phyloP scores from a whole-genome alignment of 2,113 vertebrate genomes.

The Labeo rohita region DNA sequence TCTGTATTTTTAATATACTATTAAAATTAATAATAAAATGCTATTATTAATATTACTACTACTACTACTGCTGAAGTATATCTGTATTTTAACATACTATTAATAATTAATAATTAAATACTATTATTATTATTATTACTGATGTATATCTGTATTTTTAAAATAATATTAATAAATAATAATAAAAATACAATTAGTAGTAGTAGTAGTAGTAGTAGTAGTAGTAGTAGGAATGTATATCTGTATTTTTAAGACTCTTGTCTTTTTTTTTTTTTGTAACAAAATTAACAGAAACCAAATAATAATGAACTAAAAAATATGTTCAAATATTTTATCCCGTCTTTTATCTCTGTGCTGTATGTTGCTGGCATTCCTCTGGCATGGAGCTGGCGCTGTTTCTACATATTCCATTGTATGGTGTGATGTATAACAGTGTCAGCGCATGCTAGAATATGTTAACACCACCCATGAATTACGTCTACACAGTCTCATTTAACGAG shows the following conservation, averaged over 20 bases:
- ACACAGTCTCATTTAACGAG: constrained; percentile 42
- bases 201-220: too few relatives aligned
- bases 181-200: too few relatives aligned
- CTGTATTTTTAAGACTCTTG: too few relatives aligned
- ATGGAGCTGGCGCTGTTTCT: constrained; percentile 18
- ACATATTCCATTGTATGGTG: constrained; percentile 40
- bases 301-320: not conserved
- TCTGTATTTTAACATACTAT: too few relatives aligned
- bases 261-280: too few relatives aligned
- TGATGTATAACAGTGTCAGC: constrained; percentile 56
- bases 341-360: not conserved
- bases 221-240: too few relatives aligned
- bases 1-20: too few relatives aligned
- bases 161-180: too few relatives aligned
- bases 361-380: constrained; percentile 22
- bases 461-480: constrained; percentile 49
- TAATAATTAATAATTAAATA: not conserved
- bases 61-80: too few relatives aligned
- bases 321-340: not conserved
- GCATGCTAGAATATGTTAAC: constrained; percentile 41
- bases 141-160: not conserved
- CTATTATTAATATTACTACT: too few relatives aligned
- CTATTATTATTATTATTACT: not conserved
- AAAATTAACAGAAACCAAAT: not conserved
- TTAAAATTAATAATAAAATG: too few relatives aligned